Conservation (phyloP, 2,797 vertebrate species). For the Syngnathus acus region DNA sequence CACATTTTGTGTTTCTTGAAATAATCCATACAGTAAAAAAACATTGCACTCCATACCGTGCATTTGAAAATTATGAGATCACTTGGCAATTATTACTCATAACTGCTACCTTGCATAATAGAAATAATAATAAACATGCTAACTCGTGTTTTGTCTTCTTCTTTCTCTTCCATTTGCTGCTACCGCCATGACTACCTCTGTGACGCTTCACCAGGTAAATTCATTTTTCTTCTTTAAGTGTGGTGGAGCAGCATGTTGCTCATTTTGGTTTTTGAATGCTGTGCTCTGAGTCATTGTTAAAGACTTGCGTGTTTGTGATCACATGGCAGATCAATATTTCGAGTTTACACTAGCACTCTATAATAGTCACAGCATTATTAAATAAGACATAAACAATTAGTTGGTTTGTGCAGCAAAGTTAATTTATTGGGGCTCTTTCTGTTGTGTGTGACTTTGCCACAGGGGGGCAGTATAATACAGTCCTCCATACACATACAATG, state of each 20-base stretch:
- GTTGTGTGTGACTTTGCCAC: background rate
- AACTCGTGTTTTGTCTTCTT: conserved; percentile 38
- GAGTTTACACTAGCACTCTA: too few relatives aligned
- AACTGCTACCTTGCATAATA: too few relatives aligned
- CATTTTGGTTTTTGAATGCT: background rate
- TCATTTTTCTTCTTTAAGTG: conserved; percentile 16
- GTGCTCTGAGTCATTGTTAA: too few relatives aligned
- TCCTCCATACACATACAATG: background rate
- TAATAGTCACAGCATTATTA: too few relatives aligned
- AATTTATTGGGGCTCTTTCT: background rate
- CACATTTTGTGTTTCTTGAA: background rate
- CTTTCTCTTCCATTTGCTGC: conserved; percentile 28
- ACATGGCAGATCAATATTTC: too few relatives aligned
- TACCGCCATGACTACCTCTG: conserved; percentile 21
- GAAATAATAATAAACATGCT: conserved; percentile 26
- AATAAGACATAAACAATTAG: too few relatives aligned
- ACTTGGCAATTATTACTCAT: too few relatives aligned
- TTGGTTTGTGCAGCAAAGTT: background rate
- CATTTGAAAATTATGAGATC: too few relatives aligned
- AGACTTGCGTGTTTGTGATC: too few relatives aligned
- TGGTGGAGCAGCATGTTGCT: too few relatives aligned
- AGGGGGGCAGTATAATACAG: background rate
- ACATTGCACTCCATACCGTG: too few relatives aligned
- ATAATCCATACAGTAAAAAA: background rate
- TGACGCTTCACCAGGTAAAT: conserved; percentile 60